Percentiles rank a stretch among this genome's conserved stretches.
Evolutionary conservation across 2,888 invertebrate genomes (phyloP).

Genomic region (Acanthosoma haemorrhoidale): DNA sequence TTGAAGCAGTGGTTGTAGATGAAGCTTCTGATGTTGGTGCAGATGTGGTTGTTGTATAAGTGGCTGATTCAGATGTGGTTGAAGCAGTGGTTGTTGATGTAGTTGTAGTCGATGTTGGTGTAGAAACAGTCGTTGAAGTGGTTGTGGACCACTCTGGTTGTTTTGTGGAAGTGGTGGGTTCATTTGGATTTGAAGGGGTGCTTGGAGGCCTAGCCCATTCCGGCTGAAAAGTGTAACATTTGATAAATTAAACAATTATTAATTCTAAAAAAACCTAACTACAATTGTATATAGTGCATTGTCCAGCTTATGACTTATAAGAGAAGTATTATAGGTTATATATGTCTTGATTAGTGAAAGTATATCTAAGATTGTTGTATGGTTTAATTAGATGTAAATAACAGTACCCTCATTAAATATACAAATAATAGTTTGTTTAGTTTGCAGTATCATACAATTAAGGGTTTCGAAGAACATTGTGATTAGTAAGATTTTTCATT

Average conservation of each 20-base stretch:
- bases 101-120: conserved; percentile 30
- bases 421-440: no score
- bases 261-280: background rate
- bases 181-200: conserved; percentile 35
- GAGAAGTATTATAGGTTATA: no score
- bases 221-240: conserved; percentile 40
- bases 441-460: no score
- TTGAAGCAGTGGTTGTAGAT: background rate
- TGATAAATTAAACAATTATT: background rate
- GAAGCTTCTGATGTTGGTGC: background rate
- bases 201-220: conserved; percentile 43
- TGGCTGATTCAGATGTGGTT: conserved; percentile 9
- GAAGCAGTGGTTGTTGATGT: background rate
- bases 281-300: no score
- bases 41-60: conserved; percentile 30
- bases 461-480: no score
- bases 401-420: no score
- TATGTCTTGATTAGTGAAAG: no score
- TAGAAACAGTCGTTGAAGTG: conserved; percentile 34
- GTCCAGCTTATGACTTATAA: no score
- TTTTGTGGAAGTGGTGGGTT: conserved; percentile 26
- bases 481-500: no score
- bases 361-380: no score
- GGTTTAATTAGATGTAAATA: no score
- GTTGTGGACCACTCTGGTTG: conserved; percentile 33